A percentile compares a stretch with the other conserved stretches of the same genome.
Evolutionary conservation across 2,113 vertebrate species (phyloP).

Genomic region (Lagopus muta): DNA sequence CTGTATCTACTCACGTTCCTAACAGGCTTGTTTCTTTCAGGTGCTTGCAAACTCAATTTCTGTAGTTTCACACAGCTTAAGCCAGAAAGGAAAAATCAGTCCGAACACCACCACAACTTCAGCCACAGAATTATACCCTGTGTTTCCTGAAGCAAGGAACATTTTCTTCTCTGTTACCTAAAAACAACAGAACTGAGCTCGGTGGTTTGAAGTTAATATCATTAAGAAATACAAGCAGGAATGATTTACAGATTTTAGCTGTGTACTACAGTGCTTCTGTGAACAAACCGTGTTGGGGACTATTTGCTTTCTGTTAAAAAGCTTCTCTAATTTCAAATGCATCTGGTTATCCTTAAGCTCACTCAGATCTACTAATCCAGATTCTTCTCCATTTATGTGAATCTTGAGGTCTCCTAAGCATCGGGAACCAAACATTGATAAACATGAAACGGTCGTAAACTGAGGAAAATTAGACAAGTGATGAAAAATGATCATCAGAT

Average conservation of each 20-base stretch:
- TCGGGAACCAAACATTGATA: neutral
- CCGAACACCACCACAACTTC: neutral
- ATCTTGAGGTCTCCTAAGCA: neutral
- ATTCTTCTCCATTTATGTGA: neutral
- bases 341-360: neutral
- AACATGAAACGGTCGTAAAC: neutral
- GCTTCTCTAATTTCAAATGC: neutral
- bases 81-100: neutral
- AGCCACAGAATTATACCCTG: constrained; percentile 66
- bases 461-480: neutral
- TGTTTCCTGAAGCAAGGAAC: constrained; percentile 45
- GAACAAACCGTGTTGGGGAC: neutral
- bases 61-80: neutral
- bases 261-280: neutral
- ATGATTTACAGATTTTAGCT: neutral
- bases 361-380: neutral
- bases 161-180: constrained; percentile 40
- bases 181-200: constrained; percentile 31
- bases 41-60: neutral
- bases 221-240: neutral
- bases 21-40: neutral
- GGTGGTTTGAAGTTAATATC: constrained; percentile 7
- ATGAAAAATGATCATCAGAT: neutral
- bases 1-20: neutral
- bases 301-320: neutral